Base-by-base conservation (phyloP, 2,113 vertebrate genomes). In the Saguinus imperator region DNA sequence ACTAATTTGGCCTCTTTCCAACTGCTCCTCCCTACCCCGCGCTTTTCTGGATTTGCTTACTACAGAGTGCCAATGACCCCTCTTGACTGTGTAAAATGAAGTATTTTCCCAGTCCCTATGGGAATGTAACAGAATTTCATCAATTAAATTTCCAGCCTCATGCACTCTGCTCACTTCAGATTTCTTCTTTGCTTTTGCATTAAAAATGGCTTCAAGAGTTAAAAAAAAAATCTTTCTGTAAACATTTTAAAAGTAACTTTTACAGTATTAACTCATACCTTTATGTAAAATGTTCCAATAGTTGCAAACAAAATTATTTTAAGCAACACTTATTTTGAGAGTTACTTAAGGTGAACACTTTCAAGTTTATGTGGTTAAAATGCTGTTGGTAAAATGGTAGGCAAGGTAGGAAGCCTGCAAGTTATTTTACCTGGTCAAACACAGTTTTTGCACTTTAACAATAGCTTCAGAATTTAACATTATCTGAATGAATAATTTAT, bases 321-420 rank as follows among this genome's bases (percentile, higher is more conserved):
- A 87, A 93, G 35, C 14, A 92, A 35, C 50, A 93, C 16, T 55
- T 92, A 72, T 64, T 58, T 95, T 91, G 61, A 70, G 27, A 89
- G 32, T n/a, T 97, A 86, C 97, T 97, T 96, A 89, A 96, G 82
- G 82, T 88, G 76, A 94, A 66, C 85, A 96, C 57, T 81, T 94
- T 95, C 93, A 97, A 96, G 84, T 79, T 97, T 29, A 32, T 75
- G 82, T 73, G 84, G 86, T 88, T 84, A 87, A 94, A 95, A 89
- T 92, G 77, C 45, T 92, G 70, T 91, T 14, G 87, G 18, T 61
- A 90, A 90, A 81, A 91, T 88, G 50, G 68, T 43, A 94, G 68
- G 52, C 40, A 32, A 87, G 37, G 27, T 72, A 88, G 58, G 0
- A 95, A 95, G 43, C 21, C 96, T 87, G 48, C 79, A 82, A 87